These are phyloP conservation scores for Reinhardtius hippoglossoides DNA, from an alignment of 2,113 vertebrate genomes.

Conservation along the genomic window DNA sequence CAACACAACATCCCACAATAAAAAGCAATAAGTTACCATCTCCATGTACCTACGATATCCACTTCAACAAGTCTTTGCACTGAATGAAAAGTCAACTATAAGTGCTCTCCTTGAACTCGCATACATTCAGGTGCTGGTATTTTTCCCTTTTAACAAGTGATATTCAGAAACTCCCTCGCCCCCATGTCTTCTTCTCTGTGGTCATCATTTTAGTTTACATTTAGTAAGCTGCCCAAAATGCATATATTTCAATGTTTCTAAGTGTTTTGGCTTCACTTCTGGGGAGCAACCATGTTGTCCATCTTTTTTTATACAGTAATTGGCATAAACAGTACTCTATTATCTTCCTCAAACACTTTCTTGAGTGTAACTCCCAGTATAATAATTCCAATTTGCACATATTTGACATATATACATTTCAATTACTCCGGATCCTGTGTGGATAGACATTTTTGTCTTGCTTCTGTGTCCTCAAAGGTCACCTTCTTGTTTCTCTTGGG, in stretches of 20 bases:
- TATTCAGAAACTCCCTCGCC: not conserved
- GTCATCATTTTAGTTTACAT: constrained; percentile 8
- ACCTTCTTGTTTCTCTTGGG: constrained; percentile 93
- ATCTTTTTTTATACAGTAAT: not conserved
- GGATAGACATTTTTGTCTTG: constrained; percentile 91
- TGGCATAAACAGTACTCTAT: not conserved
- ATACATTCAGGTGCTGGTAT: constrained; percentile 11
- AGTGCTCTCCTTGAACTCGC: not conserved
- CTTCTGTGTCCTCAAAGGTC: constrained; percentile 90
- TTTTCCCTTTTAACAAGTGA: constrained; percentile 35
- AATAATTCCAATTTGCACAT: not conserved
- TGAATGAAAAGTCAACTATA: not conserved
- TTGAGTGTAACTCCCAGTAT: not conserved
- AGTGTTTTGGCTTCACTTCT: not conserved
- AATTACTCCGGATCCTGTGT: constrained; percentile 78
- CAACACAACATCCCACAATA: constrained; percentile 59
- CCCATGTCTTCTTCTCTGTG: not conserved
- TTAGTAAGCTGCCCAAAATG: constrained; percentile 1
- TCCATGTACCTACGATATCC: constrained; percentile 12
- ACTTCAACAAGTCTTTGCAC: constrained; percentile 22
- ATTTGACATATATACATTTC: constrained; percentile 37
- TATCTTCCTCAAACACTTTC: not conserved
- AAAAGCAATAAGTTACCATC: constrained; percentile 65
- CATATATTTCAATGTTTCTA: not conserved
- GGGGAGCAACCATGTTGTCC: not conserved